A percentile compares a stretch with the other conserved stretches of the same genome.
phyloP scores from a whole-genome alignment of 2,888 invertebrate genomes.

The Stenodera caucasica region DNA sequence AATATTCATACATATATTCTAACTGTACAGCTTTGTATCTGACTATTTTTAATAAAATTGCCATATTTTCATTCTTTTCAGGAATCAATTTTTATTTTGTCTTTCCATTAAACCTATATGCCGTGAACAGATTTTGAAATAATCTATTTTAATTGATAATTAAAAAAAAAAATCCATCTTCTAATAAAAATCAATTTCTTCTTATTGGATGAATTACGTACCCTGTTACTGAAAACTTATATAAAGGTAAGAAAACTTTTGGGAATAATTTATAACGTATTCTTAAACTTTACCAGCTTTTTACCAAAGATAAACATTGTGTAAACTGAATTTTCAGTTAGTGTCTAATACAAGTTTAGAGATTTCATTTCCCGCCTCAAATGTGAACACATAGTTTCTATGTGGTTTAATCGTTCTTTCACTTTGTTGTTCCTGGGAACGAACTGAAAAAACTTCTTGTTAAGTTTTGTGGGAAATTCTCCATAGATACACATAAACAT shows the following conservation, averaged over 20 bases:
- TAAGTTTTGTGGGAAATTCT: background rate
- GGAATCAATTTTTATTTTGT: background rate
- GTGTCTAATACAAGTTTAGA: conserved; percentile 1
- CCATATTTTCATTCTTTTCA: background rate
- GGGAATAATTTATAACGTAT: background rate
- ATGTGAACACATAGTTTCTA: background rate
- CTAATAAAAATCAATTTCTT: too few relatives aligned
- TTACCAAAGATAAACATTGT: background rate
- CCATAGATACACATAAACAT: too few relatives aligned
- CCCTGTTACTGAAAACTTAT: background rate
- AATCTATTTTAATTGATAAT: background rate
- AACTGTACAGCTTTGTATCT: background rate
- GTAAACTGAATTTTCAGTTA: background rate
- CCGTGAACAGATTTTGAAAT: background rate
- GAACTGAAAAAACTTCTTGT: background rate
- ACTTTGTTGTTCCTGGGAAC: background rate
- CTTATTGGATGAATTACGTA: too few relatives aligned
- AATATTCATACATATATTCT: background rate
- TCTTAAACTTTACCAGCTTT: background rate
- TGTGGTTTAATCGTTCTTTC: background rate
- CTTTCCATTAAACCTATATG: background rate
- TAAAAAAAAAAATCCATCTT: too few relatives aligned
- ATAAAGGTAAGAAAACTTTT: background rate
- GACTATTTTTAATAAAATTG: background rate
- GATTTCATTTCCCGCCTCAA: background rate